Evolutionary conservation across 2,797 vertebrate genomes (phyloP), one percentile per base, ranked within the genome.

Genomic region (Hafferia zeledoni): DNA sequence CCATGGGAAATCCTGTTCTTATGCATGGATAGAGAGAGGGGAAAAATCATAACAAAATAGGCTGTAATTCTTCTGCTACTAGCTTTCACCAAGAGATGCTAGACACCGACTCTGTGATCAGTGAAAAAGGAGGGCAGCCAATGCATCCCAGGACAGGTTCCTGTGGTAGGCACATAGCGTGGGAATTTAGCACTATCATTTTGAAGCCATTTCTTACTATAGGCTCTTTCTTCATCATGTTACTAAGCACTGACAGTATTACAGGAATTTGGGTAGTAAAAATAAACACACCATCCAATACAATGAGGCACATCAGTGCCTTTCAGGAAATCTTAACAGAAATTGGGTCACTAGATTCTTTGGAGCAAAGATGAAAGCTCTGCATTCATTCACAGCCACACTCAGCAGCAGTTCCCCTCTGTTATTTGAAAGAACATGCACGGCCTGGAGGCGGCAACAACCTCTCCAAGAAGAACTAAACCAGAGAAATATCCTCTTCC

Each of bases 321-420:
- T 87, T 90, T 90, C 60, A 83, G 49, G 31, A 90, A 70, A 67
- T 46, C 47, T 65, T 83, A 28, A 46, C 17, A 69, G 56, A 88
- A 91, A 83, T 27, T 37, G 60, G 77, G 59, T 90, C 93, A 82
- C 67, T 50, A 28, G 31, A 65, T 56, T 86, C 47, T 81, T 41
- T 0, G 1, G 61, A 93, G 72, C 65, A 64, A 78, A 67, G 60
- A 83, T 67, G 44, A 94, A 96, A 94, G 61, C 56, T 64, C 64
- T 81, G 31, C 43, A n/a, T 89, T 92, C 68, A 90, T 83, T 85
- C 60, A 60, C 15, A 93, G 55, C n/a, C 47, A 65, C 1, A 7
- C 43, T 44, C 43, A 83, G 70, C 9, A 67, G 35, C 33, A 74
- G 74, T 61, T 93, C 37, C n/a, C 7, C 47, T 59, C 55, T 4